Evolutionary conservation across 2,113 vertebrate species (phyloP), one percentile per base, ranked within the genome.

Genomic region (Burhinus bistriatus): DNA sequence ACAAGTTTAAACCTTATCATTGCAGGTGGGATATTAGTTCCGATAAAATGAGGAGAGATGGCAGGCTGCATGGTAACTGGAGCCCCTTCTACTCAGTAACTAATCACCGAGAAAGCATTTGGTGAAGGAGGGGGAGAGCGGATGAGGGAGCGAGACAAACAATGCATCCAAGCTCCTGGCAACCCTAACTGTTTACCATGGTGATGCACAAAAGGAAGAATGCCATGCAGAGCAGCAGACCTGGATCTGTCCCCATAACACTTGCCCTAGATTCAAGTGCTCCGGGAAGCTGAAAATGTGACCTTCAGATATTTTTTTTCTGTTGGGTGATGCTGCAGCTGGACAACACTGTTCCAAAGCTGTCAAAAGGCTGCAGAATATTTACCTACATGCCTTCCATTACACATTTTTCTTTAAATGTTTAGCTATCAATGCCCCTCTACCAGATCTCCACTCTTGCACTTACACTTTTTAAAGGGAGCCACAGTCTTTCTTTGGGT

Each of bases 41-140:
- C 93, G 92, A 92, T 93, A 88, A 97, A 92, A 95, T 54, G 80
- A 89, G 89, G 87, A 84, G 91, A 71, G 95, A 91, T 91, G 89
- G 95, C 93, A 96, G 81, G 94, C 90, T 90, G 92, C 52, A 2
- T 87, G 95, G 97, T 97, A 97, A 97, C 95, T 95, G 80, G 95
- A 97, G 93, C 91, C 94, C 69, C 91, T 93, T 91, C 72, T 44
- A 90, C 92, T 94, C 92, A 80, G 95, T 95, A 97, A 97, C 93
- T 97, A 98, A 97, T 97, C 97, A 97, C 83, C 1, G 95, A 98
- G 92, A 98, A 96, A 97, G 97, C 97, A 89, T 96, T 95, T 93
- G 92, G 77, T 73, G 69, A 92, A 83, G 95, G 90, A 95, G 97
- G 95, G 95, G 86, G 95, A 90, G 89, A 90, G 85, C 5, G 15